phyloP scores from a whole-genome alignment of 1,140 invertebrate genomes.

The Lepidotrigona ventralis region DNA sequence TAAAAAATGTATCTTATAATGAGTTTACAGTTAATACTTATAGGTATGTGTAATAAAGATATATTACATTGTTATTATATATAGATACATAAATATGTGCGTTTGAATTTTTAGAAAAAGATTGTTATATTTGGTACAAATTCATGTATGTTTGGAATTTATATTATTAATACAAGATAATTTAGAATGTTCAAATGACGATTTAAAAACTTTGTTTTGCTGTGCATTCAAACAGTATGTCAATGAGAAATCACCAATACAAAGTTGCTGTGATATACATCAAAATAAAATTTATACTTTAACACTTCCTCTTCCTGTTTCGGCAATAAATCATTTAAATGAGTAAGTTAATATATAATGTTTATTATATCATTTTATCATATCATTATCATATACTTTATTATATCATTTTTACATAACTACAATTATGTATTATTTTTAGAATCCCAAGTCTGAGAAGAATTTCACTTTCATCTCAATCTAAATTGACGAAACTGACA shows the following conservation, averaged over 20 bases:
- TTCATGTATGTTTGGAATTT: constrained; percentile 74
- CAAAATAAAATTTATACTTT: constrained; percentile 64
- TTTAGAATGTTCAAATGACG: constrained; percentile 66
- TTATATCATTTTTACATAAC: background rate
- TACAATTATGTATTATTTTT: constrained; percentile 31
- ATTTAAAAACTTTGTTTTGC: constrained; percentile 64
- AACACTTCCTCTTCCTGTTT: constrained; percentile 52
- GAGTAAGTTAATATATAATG: constrained; percentile 57
- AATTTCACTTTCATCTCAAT: constrained; percentile 59
- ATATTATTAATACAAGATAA: constrained; percentile 69
- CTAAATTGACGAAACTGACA: constrained; percentile 53
- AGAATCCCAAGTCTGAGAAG: constrained; percentile 66
- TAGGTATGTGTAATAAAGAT: constrained; percentile 52
- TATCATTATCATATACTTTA: no score
- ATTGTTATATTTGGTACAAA: constrained; percentile 67
- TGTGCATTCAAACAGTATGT: constrained; percentile 65
- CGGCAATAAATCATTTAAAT: constrained; percentile 61
- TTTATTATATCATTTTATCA: background rate
- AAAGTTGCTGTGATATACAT: constrained; percentile 56
- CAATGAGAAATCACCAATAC: constrained; percentile 62
- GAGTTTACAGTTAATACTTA: constrained; percentile 66
- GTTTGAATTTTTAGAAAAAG: constrained; percentile 60
- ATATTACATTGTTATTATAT: constrained; percentile 9
- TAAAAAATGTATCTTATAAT: constrained; percentile 51
- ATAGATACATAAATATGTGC: background rate